Base-by-base conservation (phyloP, 2,888 invertebrate genomes). In the Tipula vernalis region DNA sequence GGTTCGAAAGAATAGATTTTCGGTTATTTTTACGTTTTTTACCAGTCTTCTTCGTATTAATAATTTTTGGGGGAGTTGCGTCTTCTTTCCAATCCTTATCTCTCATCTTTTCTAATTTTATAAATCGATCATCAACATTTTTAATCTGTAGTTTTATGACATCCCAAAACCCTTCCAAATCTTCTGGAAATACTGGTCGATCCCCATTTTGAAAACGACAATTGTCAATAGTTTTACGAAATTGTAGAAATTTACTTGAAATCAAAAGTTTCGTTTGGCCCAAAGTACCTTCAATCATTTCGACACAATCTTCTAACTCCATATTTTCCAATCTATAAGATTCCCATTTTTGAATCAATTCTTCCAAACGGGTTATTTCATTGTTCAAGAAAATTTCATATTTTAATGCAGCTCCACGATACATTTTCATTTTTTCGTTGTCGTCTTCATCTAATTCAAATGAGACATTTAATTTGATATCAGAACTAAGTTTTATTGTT, bases 111-210 rank as follows among this genome's bases (percentile, higher is more conserved):
- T 8, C 89, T 89, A 5, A 91, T 88, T 86, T 85, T 13, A 36
- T 5, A 84, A 85, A 87, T 6, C 87, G 4, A 90, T 88, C 86
- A 91, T 91, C 47, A 12, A 85, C 42, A 36, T 87, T 85, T 28
- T 88, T 89, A 2, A 92, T 89, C 90, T 95, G 95, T 88, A 95
- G 92, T 87, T 93, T 92, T 18, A 95, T 93, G 93, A 95, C 94
- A 88, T 95, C 97, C 97, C 97, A 97, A 92, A 97, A 97, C 39
- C 95, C 96, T 89, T 94, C 94, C 47, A 96, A 91, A 91, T 96
- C 95, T 87, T 93, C 92, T 89, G 92, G 92, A 0, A 91, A 92
- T 0, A 93, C 91, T 5, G 91, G 89, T 88, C 91, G 91, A 86
- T 91, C 90, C 1, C 90, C 90, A 10, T 89, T 89, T 5, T 51